phyloP scores from a whole-genome alignment of 2,113 vertebrate species.

The Acrocephalus arundinaceus region DNA sequence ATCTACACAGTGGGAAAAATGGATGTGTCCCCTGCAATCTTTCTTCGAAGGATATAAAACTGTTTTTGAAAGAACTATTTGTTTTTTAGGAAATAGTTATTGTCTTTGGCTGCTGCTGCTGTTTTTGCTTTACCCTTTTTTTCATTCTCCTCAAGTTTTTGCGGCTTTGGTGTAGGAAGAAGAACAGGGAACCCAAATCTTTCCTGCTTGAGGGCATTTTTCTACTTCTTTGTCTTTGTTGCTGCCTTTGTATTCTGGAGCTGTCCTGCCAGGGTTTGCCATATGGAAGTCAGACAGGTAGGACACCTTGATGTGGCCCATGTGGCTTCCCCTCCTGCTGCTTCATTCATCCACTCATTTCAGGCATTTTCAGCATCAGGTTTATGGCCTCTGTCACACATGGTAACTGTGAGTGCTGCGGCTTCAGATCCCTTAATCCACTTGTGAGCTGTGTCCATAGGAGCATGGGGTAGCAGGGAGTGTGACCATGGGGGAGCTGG shows the following conservation, averaged over 20 bases:
- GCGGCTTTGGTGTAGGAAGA: not conserved
- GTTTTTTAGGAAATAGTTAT: not conserved
- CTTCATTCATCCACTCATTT: not conserved
- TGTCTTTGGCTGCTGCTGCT: not conserved
- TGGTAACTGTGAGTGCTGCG: not conserved
- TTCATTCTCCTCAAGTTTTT: not conserved
- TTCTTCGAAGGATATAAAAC: not conserved
- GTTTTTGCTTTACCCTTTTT: not conserved
- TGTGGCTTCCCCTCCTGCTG: not conserved
- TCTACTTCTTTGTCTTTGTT: not conserved
- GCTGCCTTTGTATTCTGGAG: not conserved
- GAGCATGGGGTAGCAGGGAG: not conserved
- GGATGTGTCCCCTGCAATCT: not conserved
- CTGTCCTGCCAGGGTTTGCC: not conserved
- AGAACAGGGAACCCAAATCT: not conserved
- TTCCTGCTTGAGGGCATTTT: not conserved
- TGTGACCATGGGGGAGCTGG: not conserved
- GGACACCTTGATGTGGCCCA: not conserved
- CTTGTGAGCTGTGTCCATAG: accelerated
- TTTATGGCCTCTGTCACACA: not conserved
- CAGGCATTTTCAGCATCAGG: not conserved
- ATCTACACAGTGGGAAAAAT: not conserved
- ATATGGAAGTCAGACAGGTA: not conserved
- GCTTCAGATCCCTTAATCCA: not conserved
- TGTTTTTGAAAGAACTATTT: not conserved